A percentile compares a stretch with the other conserved stretches of the same genome.
These are phyloP conservation scores for Mystacides longicornis DNA, from an alignment of 2,888 invertebrate genomes.

Conservation along the genomic window DNA sequence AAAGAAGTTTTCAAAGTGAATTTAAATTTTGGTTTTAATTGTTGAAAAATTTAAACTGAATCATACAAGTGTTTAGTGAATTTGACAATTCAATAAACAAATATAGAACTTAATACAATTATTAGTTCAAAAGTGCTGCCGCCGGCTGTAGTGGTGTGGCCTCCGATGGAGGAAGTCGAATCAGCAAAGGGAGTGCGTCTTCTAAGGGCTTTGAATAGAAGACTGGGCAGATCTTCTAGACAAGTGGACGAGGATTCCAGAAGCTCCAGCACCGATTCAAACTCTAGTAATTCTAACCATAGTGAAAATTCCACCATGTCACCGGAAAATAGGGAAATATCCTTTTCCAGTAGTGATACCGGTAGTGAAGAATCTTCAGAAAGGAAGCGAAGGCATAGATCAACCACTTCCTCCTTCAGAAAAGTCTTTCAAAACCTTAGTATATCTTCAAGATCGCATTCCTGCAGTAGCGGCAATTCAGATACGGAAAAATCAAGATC, in stretches of 20 bases:
- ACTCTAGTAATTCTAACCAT: slow-evolving; percentile 38
- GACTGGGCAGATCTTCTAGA: slow-evolving; percentile 50
- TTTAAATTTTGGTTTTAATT: not conserved
- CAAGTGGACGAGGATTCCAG: slow-evolving; percentile 38
- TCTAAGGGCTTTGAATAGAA: slow-evolving; percentile 58
- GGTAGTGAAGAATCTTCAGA: slow-evolving; percentile 57
- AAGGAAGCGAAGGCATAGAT: slow-evolving; percentile 43
- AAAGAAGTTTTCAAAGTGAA: too few species aligned
- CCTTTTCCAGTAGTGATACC: slow-evolving; percentile 54
- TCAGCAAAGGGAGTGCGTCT: slow-evolving; percentile 47
- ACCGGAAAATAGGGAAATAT: slow-evolving; percentile 31
- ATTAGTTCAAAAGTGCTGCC: slow-evolving; percentile 27
- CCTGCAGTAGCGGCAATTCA: slow-evolving; percentile 49
- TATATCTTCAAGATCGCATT: slow-evolving; percentile 56
- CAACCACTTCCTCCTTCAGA: slow-evolving; percentile 57
- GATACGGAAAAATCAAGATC: slow-evolving; percentile 31
- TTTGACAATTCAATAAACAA: not conserved
- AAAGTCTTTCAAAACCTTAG: slow-evolving; percentile 64
- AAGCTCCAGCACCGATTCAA: slow-evolving; percentile 45
- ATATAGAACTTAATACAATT: slow-evolving; percentile 20
- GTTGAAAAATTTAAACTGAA: not conserved
- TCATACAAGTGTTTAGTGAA: slow-evolving; percentile 4
- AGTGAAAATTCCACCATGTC: slow-evolving; percentile 30
- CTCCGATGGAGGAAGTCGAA: slow-evolving; percentile 39
- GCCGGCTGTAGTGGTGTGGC: slow-evolving; percentile 46